These are phyloP conservation scores for Drosophila testacea DNA, from an alignment of 2,888 invertebrate species.

Conservation along the genomic window DNA sequence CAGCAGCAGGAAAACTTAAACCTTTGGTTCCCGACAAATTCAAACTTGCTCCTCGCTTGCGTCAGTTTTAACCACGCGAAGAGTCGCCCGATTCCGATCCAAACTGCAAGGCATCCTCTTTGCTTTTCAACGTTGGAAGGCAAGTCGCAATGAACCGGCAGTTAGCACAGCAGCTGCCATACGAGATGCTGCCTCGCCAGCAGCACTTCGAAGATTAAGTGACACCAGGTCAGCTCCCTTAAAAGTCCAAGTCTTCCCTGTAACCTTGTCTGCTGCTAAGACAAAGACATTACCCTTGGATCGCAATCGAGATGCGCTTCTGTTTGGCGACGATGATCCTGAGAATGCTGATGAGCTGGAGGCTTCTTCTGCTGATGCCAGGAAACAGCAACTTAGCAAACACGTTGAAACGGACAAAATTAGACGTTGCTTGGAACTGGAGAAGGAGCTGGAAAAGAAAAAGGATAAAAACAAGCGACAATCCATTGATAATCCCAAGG, in stretches of 20 bases:
- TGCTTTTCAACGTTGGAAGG: constrained; percentile 83
- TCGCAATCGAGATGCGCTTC: too few relatives aligned
- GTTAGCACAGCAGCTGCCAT: constrained; percentile 86
- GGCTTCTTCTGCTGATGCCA: too few relatives aligned
- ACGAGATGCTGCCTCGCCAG: constrained; percentile 82
- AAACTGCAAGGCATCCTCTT: constrained; percentile 57
- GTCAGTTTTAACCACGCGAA: constrained; percentile 86
- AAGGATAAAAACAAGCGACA: too few relatives aligned
- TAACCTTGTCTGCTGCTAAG: not conserved
- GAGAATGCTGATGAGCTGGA: too few relatives aligned
- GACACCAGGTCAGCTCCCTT: constrained; percentile 15
- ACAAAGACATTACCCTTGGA: constrained; percentile 52
- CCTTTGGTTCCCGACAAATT: constrained; percentile 56
- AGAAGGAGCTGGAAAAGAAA: too few relatives aligned
- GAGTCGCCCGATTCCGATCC: constrained; percentile 87
- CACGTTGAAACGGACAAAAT: too few relatives aligned
- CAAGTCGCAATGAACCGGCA: constrained; percentile 23
- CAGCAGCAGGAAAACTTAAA: constrained; percentile 21
- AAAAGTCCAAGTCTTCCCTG: not conserved
- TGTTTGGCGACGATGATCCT: too few relatives aligned
- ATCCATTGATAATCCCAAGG: too few relatives aligned
- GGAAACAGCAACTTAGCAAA: too few relatives aligned
- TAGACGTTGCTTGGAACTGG: too few relatives aligned
- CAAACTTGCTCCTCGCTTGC: constrained; percentile 12
- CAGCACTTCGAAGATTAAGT: constrained; percentile 40